A percentile compares a stretch with the other conserved stretches of the same genome.
phyloP scores from a whole-genome alignment of 2,113 vertebrate species.

The Lynx canadensis region DNA sequence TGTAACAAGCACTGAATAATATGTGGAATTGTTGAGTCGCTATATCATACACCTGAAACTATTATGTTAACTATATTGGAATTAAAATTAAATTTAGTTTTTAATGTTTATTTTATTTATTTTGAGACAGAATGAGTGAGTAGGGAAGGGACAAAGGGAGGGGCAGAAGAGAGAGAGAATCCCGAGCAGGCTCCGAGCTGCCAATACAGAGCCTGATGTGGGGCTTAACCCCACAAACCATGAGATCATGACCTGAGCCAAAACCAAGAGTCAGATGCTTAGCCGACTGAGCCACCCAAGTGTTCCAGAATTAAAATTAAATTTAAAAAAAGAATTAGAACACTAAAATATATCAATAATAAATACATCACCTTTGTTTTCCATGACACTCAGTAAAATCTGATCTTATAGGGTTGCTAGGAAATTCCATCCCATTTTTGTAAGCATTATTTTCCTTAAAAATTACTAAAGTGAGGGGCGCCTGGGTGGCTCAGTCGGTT shows the following conservation, averaged over 20 bases:
- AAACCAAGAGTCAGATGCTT: no score
- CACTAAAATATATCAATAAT: not conserved
- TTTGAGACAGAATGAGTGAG: no score
- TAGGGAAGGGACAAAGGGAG: no score
- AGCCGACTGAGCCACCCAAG: no score
- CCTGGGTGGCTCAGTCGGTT: no score
- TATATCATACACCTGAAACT: not conserved
- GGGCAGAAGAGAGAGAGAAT: no score
- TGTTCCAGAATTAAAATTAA: not conserved
- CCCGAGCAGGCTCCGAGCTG: no score
- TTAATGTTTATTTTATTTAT: no score
- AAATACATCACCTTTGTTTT: not conserved
- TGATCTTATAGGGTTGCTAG: conserved; percentile 47
- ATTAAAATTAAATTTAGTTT: not conserved
- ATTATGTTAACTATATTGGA: not conserved
- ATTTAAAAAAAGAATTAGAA: not conserved
- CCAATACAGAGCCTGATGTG: no score
- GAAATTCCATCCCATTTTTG: conserved; percentile 55
- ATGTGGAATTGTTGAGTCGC: not conserved
- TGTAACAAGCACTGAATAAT: not conserved
- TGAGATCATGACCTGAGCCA: no score
- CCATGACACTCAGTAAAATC: conserved; percentile 20
- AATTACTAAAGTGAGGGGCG: conserved; percentile 46
- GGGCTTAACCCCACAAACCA: no score
- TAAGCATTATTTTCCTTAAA: conserved; percentile 65